Evolutionary conservation across 2,113 vertebrate species (phyloP).

Genomic region (Heptranchias perlo): DNA sequence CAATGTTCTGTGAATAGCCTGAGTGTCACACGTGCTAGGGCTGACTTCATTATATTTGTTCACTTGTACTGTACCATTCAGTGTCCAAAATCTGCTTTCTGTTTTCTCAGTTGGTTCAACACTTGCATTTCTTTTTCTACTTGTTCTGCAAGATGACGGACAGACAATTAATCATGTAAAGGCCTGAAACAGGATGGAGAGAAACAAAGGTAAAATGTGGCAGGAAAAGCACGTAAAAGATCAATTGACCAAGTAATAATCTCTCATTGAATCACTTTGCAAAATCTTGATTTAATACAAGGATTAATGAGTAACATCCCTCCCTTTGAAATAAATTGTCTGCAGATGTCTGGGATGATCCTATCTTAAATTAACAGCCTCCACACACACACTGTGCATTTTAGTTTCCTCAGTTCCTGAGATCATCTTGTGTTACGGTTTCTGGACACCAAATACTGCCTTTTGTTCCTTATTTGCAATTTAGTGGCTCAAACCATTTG

Average conservation of each 20-base stretch:
- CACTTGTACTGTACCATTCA: not conserved
- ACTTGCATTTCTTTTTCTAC: not conserved
- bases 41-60: not conserved
- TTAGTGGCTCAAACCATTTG: not conserved
- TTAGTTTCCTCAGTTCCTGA: not conserved
- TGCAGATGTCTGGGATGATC: not conserved
- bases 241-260: not conserved
- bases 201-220: not conserved
- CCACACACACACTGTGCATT: not conserved
- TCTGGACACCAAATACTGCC: not conserved
- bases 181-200: not conserved
- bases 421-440: not conserved
- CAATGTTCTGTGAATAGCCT: not conserved
- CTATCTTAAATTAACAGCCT: not conserved
- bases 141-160: not conserved
- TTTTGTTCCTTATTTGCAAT: not conserved
- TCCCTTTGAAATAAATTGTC: not conserved
- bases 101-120: not conserved
- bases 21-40: not conserved
- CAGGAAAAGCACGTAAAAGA: not conserved
- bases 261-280: not conserved
- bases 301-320: not conserved
- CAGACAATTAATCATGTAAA: not conserved
- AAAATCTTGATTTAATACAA: not conserved
- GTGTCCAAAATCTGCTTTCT: not conserved